phyloP scores from a whole-genome alignment of 2,797 vertebrate genomes.

The Heteromormyrus szaboi region DNA sequence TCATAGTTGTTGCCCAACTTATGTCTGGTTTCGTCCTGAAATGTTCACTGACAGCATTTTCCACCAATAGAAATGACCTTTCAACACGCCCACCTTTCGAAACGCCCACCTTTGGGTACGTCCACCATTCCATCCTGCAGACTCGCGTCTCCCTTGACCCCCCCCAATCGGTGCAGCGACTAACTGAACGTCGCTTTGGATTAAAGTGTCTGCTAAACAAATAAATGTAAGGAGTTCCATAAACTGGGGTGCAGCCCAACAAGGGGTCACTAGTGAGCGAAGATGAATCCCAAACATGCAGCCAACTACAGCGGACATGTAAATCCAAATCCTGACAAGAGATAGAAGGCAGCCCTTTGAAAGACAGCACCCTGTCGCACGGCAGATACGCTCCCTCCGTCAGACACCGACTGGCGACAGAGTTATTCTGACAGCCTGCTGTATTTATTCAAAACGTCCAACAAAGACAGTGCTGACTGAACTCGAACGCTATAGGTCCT shows the following conservation, averaged over 20 bases:
- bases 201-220: not conserved
- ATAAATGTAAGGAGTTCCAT: not conserved
- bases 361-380: not conserved
- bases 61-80: not conserved
- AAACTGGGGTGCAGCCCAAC: not conserved
- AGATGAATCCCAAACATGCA: not conserved
- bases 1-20: not conserved
- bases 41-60: not conserved
- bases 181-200: not conserved
- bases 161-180: not conserved
- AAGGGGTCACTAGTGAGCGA: not conserved
- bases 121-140: not conserved
- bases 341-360: not conserved
- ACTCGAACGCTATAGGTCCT: not conserved
- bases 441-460: not conserved
- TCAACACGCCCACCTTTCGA: not conserved
- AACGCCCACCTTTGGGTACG: not conserved
- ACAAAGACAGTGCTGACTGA: not conserved
- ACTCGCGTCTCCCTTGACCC: not conserved
- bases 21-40: not conserved
- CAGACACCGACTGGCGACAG: not conserved
- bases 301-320: not conserved
- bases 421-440: not conserved
- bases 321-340: not conserved
- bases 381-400: not conserved